These are phyloP conservation scores for Papilio elwesi DNA, from an alignment of 2,888 invertebrate genomes.

Conservation along the genomic window DNA sequence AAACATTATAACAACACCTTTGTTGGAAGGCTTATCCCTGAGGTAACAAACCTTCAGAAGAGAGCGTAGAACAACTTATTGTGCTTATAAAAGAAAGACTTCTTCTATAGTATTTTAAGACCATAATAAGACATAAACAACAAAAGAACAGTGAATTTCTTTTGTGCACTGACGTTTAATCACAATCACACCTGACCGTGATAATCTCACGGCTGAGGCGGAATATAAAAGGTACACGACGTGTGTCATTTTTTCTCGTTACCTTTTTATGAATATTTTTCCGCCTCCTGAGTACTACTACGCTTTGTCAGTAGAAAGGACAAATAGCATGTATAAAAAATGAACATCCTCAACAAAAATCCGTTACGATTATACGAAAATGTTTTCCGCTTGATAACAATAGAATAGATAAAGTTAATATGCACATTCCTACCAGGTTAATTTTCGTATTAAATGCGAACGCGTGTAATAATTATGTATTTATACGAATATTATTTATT, in stretches of 20 bases:
- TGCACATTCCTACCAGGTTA: too few species aligned
- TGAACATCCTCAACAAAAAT: conserved; percentile 32
- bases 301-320: conserved; percentile 32
- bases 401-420: too few species aligned
- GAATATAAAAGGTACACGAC: conserved; percentile 68
- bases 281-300: conserved; percentile 46
- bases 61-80: too few species aligned
- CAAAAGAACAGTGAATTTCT: conserved; percentile 45
- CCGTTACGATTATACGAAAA: conserved; percentile 21
- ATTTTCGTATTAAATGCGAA: too few species aligned
- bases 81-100: too few species aligned
- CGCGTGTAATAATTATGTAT: not conserved
- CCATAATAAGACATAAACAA: not conserved
- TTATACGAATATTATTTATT: conserved; percentile 14
- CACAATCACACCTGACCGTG: conserved; percentile 70
- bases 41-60: too few species aligned
- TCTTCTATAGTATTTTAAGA: not conserved
- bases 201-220: conserved; percentile 64
- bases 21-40: too few species aligned
- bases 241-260: conserved; percentile 65
- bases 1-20: too few species aligned
- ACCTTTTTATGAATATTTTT: conserved; percentile 59
- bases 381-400: conserved; percentile 36
- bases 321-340: conserved; percentile 34
- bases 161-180: conserved; percentile 66